Base-by-base conservation (phyloP, 2,888 invertebrate species). In the Orchesellides sinensis region DNA sequence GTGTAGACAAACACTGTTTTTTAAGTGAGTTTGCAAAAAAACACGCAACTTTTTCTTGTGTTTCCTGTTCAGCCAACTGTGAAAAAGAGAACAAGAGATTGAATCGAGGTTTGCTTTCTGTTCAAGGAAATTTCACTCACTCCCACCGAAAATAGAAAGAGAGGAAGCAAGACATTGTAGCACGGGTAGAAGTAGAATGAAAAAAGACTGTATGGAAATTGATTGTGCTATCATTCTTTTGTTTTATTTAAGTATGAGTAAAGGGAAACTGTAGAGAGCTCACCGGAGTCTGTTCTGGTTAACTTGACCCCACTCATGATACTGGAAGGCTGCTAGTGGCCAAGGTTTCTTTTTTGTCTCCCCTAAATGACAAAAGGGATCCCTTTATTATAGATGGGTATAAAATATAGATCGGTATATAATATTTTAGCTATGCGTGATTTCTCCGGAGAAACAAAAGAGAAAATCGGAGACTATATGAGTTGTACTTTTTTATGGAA, bases 291-390 rank as follows among this genome's bases (percentile, higher is more conserved):
- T 47, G 78, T 61, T 78, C 78, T 78, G 68, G 78, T 29, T 78
- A 78, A 47, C 78, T 69, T 78, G 78, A 78, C 78, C 78, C 68
- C 78, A 69, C 68, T 78, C 78, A 78, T 78, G 78, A 69, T 78
- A 78, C 78, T 78, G 78, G 69, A 78, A 69, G 59, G 69, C 69
- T 59, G 78, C 45, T 68, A 32, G 54, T 61, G 78, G 61, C 59
- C 68, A 49, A 68, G 61, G 61, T 45, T 68, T 10, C 35, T 61
- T 45, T 78, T 78, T 69, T 69, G 69, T 78, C 61, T 68, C 61
- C 52, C 59, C 69, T 78, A 78, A 69, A 69, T 52, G 68, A 69
- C 59, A 78, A 61, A 69, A 61, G 21, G 23, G 29, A 61, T 59
- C 32, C 35, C n/a, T 47, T 52, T 74, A 63, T 49, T 49, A 35